These are phyloP conservation scores for Eucriotettix oculatus DNA, from an alignment of 2,888 invertebrate species.

Conservation along the genomic window DNA sequence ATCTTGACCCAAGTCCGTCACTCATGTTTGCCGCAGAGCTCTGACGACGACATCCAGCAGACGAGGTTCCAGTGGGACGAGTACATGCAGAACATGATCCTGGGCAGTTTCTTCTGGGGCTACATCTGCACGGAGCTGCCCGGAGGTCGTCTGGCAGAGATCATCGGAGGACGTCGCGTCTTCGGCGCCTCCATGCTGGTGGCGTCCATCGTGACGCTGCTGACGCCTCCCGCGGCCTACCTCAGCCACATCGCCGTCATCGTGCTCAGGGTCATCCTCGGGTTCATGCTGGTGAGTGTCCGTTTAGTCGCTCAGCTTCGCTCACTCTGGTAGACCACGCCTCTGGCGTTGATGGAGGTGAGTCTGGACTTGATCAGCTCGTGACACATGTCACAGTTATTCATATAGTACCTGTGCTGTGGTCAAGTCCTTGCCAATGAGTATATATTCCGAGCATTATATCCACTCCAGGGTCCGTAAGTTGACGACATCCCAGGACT, in stretches of 20 bases:
- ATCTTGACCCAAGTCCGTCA: no score
- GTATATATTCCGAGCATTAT: no score
- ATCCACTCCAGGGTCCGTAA: no score
- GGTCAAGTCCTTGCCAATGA: no score
- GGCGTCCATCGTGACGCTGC: conserved; percentile 62
- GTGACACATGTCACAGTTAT: no score
- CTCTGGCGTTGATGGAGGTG: no score
- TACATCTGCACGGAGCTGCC: conserved; percentile 80
- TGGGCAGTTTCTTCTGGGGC: conserved; percentile 85
- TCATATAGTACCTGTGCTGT: no score
- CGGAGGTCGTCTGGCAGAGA: conserved; percentile 69
- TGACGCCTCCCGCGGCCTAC: conserved; percentile 62
- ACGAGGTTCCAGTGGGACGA: conserved; percentile 59
- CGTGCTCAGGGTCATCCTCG: conserved; percentile 53
- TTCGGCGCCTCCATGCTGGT: conserved; percentile 76
- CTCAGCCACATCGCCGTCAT: conserved; percentile 52
- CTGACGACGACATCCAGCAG: conserved; percentile 1
- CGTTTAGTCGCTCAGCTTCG: no score
- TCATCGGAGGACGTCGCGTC: conserved; percentile 66
- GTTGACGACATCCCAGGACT: no score
- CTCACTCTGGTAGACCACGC: no score
- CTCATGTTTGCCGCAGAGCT: no score
- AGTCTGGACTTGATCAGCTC: no score
- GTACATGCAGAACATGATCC: conserved; percentile 59
- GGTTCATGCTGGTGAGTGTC: conserved; percentile 45